Percentiles rank a stretch among this genome's conserved stretches.
Conservation (phyloP, 2,888 invertebrate genomes). For the Drosophila neotestacea region DNA sequence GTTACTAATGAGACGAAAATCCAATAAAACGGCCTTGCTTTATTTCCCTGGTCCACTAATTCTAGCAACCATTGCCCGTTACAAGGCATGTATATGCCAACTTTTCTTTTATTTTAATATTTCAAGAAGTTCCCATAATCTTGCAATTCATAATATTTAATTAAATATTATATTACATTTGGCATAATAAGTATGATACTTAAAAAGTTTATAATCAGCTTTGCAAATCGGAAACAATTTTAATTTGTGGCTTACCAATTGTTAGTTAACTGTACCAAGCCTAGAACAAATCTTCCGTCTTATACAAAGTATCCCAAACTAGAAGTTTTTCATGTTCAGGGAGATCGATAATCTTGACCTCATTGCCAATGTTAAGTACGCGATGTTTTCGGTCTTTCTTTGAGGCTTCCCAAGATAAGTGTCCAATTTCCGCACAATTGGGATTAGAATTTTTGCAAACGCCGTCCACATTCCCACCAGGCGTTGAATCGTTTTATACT, state of each 20-base stretch:
- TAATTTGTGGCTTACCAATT: too few species aligned
- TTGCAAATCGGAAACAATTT: not conserved
- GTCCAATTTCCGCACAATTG: conserved; percentile 66
- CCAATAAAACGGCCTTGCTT: too few species aligned
- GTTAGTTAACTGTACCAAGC: not conserved
- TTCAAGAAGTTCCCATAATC: too few species aligned
- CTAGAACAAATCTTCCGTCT: conserved; percentile 49
- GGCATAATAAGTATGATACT: too few species aligned
- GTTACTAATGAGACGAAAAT: too few species aligned
- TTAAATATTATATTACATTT: too few species aligned
- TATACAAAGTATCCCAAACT: conserved; percentile 76
- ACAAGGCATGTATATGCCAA: too few species aligned
- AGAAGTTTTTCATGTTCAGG: conserved; percentile 74
- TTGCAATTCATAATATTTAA: too few species aligned
- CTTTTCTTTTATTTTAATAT: too few species aligned
- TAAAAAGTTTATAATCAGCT: too few species aligned
- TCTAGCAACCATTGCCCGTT: too few species aligned
- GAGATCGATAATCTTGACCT: conserved; percentile 69
- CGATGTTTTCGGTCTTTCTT: conserved; percentile 47
- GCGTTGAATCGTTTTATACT: conserved; percentile 77
- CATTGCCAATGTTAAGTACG: conserved; percentile 76
- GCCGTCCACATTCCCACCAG: conserved; percentile 79
- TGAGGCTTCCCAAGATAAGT: conserved; percentile 65
- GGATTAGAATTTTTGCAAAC: conserved; percentile 80
- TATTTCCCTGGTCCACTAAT: too few species aligned